These are phyloP conservation scores for Ecliptopera silaceata DNA, from an alignment of 2,888 invertebrate species.

Conservation along the genomic window DNA sequence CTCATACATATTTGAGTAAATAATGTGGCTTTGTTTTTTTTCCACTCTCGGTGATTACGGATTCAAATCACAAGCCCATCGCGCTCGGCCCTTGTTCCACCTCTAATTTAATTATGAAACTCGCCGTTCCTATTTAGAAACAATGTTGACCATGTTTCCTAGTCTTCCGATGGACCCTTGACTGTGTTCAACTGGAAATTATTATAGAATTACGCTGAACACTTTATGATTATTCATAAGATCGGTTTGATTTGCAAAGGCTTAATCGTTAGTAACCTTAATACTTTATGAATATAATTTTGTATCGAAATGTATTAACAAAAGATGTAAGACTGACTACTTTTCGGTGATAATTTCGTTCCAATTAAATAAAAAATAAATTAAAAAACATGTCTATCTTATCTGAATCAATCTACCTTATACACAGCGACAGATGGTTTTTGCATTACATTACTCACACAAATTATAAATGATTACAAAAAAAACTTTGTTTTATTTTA, in stretches of 20 bases:
- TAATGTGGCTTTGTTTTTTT: slow-evolving; percentile 8
- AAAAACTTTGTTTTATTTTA: background rate
- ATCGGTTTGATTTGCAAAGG: background rate
- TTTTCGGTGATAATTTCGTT: too few species aligned
- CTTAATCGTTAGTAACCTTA: background rate
- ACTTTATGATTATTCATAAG: background rate
- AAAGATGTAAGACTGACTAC: too few species aligned
- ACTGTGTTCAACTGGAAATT: slow-evolving; percentile 3
- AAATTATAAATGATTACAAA: too few species aligned
- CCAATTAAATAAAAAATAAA: too few species aligned
- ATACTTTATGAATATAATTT: too few species aligned
- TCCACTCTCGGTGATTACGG: slow-evolving; percentile 45
- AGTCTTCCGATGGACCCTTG: background rate
- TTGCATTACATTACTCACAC: slow-evolving; percentile 2
- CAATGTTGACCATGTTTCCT: slow-evolving; percentile 28
- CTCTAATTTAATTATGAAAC: slow-evolving; percentile 63
- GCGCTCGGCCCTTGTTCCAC: slow-evolving; percentile 45
- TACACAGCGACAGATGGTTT: slow-evolving; percentile 6
- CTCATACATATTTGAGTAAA: background rate
- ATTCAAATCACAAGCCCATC: slow-evolving; percentile 62
- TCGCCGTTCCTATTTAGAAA: slow-evolving; percentile 42
- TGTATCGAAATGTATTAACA: too few species aligned
- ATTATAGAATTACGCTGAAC: background rate
- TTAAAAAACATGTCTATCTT: too few species aligned
- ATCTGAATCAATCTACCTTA: slow-evolving; percentile 3